Conservation (phyloP, 2,797 vertebrate species). For the Ataeniobius toweri region DNA sequence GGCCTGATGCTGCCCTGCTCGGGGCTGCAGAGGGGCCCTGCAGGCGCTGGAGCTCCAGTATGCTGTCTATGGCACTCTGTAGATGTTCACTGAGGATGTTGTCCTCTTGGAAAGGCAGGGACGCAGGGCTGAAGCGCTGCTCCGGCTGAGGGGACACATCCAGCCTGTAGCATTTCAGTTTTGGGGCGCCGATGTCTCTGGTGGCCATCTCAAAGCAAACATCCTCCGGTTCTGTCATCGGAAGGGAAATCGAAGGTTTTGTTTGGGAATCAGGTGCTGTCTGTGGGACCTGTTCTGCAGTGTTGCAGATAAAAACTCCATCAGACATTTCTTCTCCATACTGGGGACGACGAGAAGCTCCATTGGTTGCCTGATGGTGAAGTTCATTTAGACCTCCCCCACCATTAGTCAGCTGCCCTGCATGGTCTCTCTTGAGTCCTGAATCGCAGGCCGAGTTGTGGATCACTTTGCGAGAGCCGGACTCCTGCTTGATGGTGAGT, state of each 20-base stretch:
- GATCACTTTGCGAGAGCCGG: conserved; percentile 81
- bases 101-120: conserved; percentile 73
- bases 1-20: conserved; percentile 58
- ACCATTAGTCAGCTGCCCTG: conserved; percentile 74
- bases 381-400: conserved; percentile 44
- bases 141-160: conserved; percentile 56
- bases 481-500: conserved; percentile 86
- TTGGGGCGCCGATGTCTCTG: conserved; percentile 67
- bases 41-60: conserved; percentile 84
- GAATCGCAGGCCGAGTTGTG: conserved; percentile 79
- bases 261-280: conserved; percentile 19
- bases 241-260: conserved; percentile 45
- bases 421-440: conserved; percentile 71
- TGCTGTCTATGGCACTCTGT: conserved; percentile 87
- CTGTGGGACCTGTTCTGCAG: conserved; percentile 39
- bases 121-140: conserved; percentile 52
- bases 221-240: conserved; percentile 48
- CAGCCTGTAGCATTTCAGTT: conserved; percentile 72
- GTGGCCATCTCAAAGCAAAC: conserved; percentile 47
- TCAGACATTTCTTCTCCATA: conserved; percentile 40
- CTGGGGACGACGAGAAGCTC: conserved; percentile 29
- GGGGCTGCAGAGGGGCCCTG: conserved; percentile 75
- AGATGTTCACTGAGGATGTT: conserved; percentile 82
- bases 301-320: conserved; percentile 21
- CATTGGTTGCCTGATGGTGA: conserved; percentile 45